Conservation (phyloP, 2,113 vertebrate genomes). For the Melanerpes formicivorus region DNA sequence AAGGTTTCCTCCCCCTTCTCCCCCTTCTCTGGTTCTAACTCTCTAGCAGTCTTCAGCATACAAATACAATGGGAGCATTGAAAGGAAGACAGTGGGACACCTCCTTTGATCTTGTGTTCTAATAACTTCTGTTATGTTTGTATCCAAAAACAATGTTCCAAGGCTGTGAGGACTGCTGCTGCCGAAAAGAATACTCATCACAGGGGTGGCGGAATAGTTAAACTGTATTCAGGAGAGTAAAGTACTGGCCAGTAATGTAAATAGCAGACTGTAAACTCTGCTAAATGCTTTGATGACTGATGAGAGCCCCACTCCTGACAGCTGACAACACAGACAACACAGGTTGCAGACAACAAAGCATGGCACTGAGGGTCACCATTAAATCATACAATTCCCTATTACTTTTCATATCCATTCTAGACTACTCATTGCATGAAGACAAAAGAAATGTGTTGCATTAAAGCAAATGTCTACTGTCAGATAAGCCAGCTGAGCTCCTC, state of each 20-base stretch:
- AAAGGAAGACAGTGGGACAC: conserved; percentile 78
- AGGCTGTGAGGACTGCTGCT: conserved; percentile 62
- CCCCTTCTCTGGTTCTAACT: conserved; percentile 62
- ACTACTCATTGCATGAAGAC: not conserved
- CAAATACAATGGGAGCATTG: conserved; percentile 81
- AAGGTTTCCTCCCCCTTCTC: conserved; percentile 48
- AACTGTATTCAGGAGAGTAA: conserved; percentile 37
- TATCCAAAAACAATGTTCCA: conserved; percentile 86
- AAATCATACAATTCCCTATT: conserved; percentile 9
- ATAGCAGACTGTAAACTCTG: conserved; percentile 46
- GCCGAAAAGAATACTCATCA: conserved; percentile 52
- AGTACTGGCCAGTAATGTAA: conserved; percentile 33
- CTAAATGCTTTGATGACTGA: conserved; percentile 44
- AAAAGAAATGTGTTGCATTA: conserved; percentile 15
- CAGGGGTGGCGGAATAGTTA: conserved; percentile 33
- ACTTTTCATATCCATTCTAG: conserved; percentile 26
- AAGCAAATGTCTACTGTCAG: not conserved
- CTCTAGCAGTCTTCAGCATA: conserved; percentile 76
- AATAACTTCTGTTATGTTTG: conserved; percentile 88
- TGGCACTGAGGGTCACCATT: conserved; percentile 22
- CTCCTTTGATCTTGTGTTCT: conserved; percentile 83
- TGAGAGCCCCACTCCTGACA: conserved; percentile 9
- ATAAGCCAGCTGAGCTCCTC: conserved; percentile 14
- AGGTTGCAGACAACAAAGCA: conserved; percentile 21
- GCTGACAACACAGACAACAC: not conserved